Base-by-base conservation (phyloP, 2,888 invertebrate species). In the Mythimna lalbum region DNA sequence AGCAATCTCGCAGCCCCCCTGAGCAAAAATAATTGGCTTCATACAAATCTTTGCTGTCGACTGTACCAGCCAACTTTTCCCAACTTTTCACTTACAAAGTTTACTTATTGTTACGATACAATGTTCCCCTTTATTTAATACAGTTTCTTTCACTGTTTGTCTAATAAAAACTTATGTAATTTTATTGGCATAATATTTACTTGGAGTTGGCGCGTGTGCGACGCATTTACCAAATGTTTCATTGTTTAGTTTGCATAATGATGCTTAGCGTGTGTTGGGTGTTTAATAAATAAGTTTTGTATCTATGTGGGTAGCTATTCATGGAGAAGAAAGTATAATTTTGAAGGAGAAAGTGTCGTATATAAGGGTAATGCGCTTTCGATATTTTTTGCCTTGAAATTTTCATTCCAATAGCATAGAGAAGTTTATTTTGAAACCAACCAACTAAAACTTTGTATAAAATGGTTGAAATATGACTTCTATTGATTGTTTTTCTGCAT, bases 81-180 rank as follows among this genome's bases (percentile, higher is more conserved):
- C 21, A 67, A 83, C 83, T 83, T 83, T 83, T 77, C 63, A 83
- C 83, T 83, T 80, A 80, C 55, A 53, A 69, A 83, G 55, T 83
- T 76, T 70, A 63, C 53, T 76, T 66, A 76, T 63, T 73, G 69
- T 80, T 59, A 69, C 67, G 52, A 69, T 63, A 82, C 79, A 79
- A 65, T 78, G 65, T 78, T 79, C 59, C 55, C 59, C 59, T 72
- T 78, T 79, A 73, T 82, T 68, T 79, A 79, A 80, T 70, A 74
- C 73, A 65, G 74, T 83, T 82, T 82, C 77, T 80, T 83, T 66
- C 67, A 68, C 49, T 78, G 83, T 83, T 85, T 77, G 81, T 71
- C 39, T 83, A 72, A 83, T 83, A 83, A 80, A 83, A 83, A 85
- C 81, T 83, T 83, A 70, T 73, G 81, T 83, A 73, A 83, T 85